A percentile compares a stretch with the other conserved stretches of the same genome.
phyloP scores from a whole-genome alignment of 1,140 invertebrate genomes.

The Tetramorium parvispinum region DNA sequence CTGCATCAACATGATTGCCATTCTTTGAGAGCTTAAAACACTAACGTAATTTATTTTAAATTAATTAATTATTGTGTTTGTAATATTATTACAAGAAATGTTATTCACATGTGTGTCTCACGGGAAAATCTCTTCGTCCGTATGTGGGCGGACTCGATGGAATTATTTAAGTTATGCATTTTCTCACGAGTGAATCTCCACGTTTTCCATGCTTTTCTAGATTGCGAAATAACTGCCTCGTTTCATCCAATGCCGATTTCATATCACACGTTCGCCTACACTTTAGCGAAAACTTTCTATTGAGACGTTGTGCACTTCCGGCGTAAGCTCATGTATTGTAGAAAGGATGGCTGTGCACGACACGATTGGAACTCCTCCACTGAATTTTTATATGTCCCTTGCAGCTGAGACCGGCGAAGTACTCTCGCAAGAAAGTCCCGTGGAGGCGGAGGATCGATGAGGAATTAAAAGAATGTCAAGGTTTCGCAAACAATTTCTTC shows the following conservation, averaged over 20 bases:
- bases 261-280: slow-evolving; percentile 16
- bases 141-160: not conserved
- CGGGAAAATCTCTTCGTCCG: not conserved
- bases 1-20: not conserved
- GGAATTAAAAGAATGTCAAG: slow-evolving; percentile 61
- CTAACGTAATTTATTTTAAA: slow-evolving; percentile 14
- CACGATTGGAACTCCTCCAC: slow-evolving; percentile 30
- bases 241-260: slow-evolving; percentile 21
- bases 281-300: slow-evolving; percentile 36
- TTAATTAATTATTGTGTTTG: slow-evolving; percentile 27
- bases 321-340: slow-evolving; percentile 12
- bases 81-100: not conserved
- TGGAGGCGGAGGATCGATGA: slow-evolving; percentile 7
- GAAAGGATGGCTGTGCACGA: not conserved
- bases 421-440: slow-evolving; percentile 12
- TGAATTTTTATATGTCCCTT: slow-evolving; percentile 50
- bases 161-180: slow-evolving; percentile 18
- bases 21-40: not conserved
- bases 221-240: slow-evolving; percentile 17
- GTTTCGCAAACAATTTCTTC: slow-evolving; percentile 24
- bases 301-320: slow-evolving; percentile 4
- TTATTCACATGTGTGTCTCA: not conserved
- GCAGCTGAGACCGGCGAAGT: slow-evolving; percentile 28
- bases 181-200: not conserved
- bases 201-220: not conserved